Percentiles rank a stretch among this genome's conserved stretches.
phyloP scores from a whole-genome alignment of 2,888 invertebrate genomes.

The Congeria kusceri region DNA sequence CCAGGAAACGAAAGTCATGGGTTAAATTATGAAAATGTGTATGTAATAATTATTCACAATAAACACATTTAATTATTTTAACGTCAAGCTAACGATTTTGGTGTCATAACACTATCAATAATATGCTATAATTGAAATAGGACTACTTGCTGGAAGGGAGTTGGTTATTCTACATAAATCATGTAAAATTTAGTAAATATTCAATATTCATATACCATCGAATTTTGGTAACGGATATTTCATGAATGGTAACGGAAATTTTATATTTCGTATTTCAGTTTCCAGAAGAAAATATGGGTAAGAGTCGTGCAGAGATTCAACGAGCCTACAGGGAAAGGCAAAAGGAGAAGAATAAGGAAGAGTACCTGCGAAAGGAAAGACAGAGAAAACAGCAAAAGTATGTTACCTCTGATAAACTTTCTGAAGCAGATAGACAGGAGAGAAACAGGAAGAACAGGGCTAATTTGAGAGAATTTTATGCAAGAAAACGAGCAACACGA shows the following conservation, averaged over 20 bases:
- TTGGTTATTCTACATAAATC: no score
- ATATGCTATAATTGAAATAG: no score
- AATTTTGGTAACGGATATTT: conserved; percentile 33
- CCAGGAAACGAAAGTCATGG: no score
- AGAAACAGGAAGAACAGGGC: conserved; percentile 24
- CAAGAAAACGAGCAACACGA: conserved; percentile 18
- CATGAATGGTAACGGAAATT: conserved; percentile 28
- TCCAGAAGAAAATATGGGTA: conserved; percentile 36
- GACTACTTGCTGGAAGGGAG: no score
- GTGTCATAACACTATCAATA: no score
- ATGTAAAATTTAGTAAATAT: no score
- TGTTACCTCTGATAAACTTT: conserved; percentile 29
- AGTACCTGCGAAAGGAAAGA: conserved; percentile 43
- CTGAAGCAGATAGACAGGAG: conserved; percentile 25
- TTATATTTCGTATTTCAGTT: no score
- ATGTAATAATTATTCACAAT: no score
- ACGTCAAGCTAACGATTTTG: no score
- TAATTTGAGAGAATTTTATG: conserved; percentile 24
- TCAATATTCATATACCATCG: no score
- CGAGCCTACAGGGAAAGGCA: conserved; percentile 42
- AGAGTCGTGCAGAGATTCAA: conserved; percentile 51
- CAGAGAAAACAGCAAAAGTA: conserved; percentile 31
- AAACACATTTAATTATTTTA: no score
- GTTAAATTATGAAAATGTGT: no score
- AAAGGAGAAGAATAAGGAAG: conserved; percentile 50